Evolutionary conservation across 2,888 invertebrate species (phyloP), one percentile per base, ranked within the genome.

Genomic region (Ceramica pisi): DNA sequence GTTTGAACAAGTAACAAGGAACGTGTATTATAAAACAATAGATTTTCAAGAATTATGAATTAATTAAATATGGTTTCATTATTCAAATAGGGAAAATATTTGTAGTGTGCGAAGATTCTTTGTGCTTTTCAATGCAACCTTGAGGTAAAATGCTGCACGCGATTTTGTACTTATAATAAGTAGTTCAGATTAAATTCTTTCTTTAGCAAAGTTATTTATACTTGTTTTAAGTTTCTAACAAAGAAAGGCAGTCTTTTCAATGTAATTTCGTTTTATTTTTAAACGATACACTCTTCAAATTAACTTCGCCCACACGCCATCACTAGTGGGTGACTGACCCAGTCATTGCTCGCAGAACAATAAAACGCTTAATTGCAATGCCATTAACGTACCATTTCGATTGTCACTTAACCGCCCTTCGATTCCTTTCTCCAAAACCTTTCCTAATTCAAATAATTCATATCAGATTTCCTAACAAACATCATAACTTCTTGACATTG

Each of bases 251-350:
- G 55, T 60, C 16, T 57, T 78, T 67, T 55, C 67, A 65, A 65
- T 38, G 23, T 26, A 23, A 23, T 53, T 59, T 50, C 62, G 53
- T 67, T 81, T 76, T 78, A 77, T 81, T 85, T 81, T 78, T 76
- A 78, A 79, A 80, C 77, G 61, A 74, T 75, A 79, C 61, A 64
- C 76, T 50, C 75, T 80, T 79, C 63, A 78, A 82, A 87, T 77
- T 72, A 74, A 81, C 79, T 80, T 68, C 69, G 74, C 87, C 82
- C 80, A 84, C 84, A 77, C 73, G 63, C 55, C 81, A 59, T 81
- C 75, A 64, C 48, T 71, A 66, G 84, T 87, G 84, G 85, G 89
- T 88, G 85, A 89, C 72, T 88, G 90, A 89, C 88, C 88, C 82
- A 81, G 81, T 82, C 86, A 81, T 84, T 80, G 81, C 71, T 81